These are phyloP conservation scores for Aptenodytes patagonicus DNA, from an alignment of 2,113 vertebrate genomes.

Conservation along the genomic window DNA sequence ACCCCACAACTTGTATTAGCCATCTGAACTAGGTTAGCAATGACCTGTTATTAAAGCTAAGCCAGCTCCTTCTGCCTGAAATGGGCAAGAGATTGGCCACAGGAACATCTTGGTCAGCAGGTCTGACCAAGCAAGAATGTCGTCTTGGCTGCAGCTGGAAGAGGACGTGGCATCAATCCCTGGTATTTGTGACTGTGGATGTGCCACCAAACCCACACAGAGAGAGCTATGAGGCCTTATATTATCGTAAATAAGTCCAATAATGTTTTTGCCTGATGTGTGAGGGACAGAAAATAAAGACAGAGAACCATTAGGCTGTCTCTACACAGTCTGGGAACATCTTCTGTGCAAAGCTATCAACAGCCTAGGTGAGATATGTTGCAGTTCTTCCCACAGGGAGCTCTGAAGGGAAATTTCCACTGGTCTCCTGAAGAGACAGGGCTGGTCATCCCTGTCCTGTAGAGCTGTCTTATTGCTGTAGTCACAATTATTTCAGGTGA, in stretches of 20 bases:
- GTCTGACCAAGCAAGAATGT: neutral
- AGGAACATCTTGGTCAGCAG: neutral
- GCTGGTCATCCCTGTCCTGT: neutral
- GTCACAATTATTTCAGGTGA: neutral
- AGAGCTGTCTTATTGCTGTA: neutral
- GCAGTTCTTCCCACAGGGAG: neutral
- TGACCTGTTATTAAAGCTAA: neutral
- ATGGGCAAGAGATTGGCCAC: neutral
- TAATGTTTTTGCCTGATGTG: neutral
- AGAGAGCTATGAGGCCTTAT: neutral
- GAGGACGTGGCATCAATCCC: neutral
- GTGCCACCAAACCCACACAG: neutral
- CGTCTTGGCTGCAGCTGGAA: neutral
- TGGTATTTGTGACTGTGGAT: neutral
- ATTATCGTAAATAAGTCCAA: neutral
- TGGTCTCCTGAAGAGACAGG: neutral
- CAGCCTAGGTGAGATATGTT: neutral
- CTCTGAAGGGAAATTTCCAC: neutral
- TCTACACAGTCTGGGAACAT: neutral
- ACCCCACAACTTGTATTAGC: neutral
- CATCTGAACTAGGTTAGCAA: neutral
- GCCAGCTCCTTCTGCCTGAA: neutral
- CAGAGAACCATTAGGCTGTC: neutral
- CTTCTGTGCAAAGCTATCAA: neutral
- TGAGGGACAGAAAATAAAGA: neutral